A percentile compares a stretch with the other conserved stretches of the same genome.
Conservation (phyloP, 2,113 vertebrate genomes). For the Ranitomeya imitator region DNA sequence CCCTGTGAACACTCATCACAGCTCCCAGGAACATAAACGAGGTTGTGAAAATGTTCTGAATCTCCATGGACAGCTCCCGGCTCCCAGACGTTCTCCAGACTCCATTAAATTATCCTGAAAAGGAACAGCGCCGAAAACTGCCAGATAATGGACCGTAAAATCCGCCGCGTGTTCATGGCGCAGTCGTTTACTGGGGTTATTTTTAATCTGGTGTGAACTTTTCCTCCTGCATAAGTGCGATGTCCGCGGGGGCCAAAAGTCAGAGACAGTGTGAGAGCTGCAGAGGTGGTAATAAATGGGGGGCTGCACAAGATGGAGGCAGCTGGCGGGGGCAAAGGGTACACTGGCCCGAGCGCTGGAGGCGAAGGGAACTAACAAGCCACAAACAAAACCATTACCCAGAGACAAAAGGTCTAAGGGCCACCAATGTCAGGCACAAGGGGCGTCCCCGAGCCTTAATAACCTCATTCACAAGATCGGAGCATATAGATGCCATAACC, state of each 20-base stretch:
- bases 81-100: constrained; percentile 63
- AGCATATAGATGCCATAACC: too few relatives aligned
- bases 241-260: neutral
- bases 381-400: too few relatives aligned
- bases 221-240: neutral
- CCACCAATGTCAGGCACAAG: too few relatives aligned
- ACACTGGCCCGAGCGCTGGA: too few relatives aligned
- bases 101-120: constrained; percentile 50
- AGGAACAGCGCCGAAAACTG: neutral
- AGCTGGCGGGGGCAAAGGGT: too few relatives aligned
- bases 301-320: too few relatives aligned
- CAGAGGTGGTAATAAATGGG: too few relatives aligned
- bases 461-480: too few relatives aligned
- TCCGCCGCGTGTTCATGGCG: neutral
- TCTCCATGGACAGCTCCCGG: constrained; percentile 55
- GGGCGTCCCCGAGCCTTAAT: too few relatives aligned
- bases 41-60: neutral
- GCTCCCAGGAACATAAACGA: constrained; percentile 48
- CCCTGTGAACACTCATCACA: constrained; percentile 41
- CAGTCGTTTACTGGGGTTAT: constrained; percentile 26
- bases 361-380: too few relatives aligned
- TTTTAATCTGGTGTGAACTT: constrained; percentile 33
- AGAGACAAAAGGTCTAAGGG: too few relatives aligned
- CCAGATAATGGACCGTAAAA: constrained; percentile 55
- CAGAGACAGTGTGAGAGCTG: too few relatives aligned